These are phyloP conservation scores for Hemiscyllium ocellatum DNA, from an alignment of 2,113 vertebrate genomes.

Conservation along the genomic window DNA sequence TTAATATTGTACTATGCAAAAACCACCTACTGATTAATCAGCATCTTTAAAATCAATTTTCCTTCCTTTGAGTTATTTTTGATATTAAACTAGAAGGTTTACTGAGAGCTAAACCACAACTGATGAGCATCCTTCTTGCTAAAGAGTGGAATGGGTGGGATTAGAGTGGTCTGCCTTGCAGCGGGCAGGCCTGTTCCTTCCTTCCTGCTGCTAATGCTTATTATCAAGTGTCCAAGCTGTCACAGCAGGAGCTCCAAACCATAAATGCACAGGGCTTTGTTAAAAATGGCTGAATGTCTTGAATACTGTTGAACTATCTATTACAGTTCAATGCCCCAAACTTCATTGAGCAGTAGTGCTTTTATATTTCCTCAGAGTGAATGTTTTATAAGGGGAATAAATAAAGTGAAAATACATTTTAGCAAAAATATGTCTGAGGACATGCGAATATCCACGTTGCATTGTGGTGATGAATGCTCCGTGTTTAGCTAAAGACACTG, in stretches of 20 bases:
- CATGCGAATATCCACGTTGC: background rate
- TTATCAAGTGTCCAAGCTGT: background rate
- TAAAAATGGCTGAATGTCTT: background rate
- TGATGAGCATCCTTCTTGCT: background rate
- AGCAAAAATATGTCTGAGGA: background rate
- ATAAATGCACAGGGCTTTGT: background rate
- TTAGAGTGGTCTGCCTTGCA: background rate
- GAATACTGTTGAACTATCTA: background rate
- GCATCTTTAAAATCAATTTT: background rate
- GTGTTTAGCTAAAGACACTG: background rate
- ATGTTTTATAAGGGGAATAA: background rate
- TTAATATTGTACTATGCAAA: background rate
- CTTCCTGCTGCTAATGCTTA: background rate
- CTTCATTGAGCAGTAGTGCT: background rate
- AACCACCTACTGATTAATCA: background rate
- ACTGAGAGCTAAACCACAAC: too few relatives aligned
- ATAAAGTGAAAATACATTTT: background rate
- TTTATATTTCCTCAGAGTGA: background rate
- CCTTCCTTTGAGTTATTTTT: background rate
- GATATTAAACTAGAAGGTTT: background rate
- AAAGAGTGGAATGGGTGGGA: background rate
- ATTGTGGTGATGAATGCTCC: background rate
- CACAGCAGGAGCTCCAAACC: background rate
- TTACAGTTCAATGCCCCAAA: background rate
- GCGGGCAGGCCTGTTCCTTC: background rate